Percentiles rank a stretch among this genome's conserved stretches.
Evolutionary conservation across 2,113 vertebrate genomes (phyloP).

Genomic region (Orycteropus afer): DNA sequence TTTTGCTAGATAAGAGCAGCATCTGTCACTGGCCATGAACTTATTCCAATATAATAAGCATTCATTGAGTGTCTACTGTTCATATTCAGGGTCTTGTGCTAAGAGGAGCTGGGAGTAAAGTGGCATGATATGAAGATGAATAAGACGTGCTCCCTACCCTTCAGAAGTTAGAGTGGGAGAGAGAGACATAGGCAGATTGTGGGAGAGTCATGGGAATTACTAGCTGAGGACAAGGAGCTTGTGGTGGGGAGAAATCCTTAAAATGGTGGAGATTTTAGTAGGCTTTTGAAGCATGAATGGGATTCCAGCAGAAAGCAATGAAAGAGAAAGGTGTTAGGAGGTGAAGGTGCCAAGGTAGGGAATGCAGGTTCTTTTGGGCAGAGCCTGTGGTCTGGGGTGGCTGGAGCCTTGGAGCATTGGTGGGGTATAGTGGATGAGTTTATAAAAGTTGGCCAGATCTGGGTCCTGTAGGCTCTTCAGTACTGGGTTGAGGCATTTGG

Average conservation of each 20-base stretch:
- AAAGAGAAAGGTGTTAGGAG: too few relatives aligned
- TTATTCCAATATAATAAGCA: not conserved
- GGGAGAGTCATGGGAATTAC: not conserved
- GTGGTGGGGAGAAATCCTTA: not conserved
- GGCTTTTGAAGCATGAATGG: not conserved
- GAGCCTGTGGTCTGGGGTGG: not conserved
- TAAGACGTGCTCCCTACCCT: rapidly evolving
- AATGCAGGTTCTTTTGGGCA: not conserved
- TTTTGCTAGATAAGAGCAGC: not conserved
- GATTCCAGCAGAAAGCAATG: not conserved
- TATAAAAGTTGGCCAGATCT: not conserved
- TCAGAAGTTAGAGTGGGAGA: not conserved
- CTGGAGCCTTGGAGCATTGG: not conserved
- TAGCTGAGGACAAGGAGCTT: not conserved
- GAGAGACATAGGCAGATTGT: rapidly evolving
- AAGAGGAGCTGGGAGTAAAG: not conserved
- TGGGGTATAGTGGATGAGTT: not conserved
- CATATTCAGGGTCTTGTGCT: not conserved
- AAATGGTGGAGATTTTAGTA: not conserved
- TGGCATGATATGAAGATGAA: rapidly evolving
- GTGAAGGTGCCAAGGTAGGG: not conserved
- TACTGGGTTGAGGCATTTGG: too few relatives aligned
- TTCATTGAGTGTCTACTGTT: not conserved
- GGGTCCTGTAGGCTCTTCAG: not conserved
- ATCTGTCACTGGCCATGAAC: not conserved